Conservation (phyloP, 2,113 vertebrate species). For the Alaudala cheleensis region DNA sequence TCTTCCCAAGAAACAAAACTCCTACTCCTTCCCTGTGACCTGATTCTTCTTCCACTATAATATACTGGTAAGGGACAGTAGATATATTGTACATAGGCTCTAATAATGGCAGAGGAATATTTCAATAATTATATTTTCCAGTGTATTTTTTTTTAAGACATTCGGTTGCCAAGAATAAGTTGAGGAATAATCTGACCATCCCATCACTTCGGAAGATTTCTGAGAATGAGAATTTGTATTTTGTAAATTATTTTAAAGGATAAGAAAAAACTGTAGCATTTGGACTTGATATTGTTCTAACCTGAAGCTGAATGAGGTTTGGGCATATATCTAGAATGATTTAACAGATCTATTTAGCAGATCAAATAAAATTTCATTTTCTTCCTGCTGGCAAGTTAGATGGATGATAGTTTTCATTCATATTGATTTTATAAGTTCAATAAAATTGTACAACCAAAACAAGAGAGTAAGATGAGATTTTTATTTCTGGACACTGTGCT, state of each 20-base stretch:
- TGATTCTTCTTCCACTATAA: neutral
- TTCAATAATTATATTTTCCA: neutral
- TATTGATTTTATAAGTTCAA: neutral
- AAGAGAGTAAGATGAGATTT: neutral
- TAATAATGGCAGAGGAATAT: neutral
- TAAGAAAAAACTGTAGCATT: neutral
- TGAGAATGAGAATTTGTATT: neutral
- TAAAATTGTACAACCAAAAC: neutral
- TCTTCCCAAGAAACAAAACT: slow-evolving; percentile 19
- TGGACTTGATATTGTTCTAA: neutral
- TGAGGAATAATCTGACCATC: neutral
- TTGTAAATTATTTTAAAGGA: neutral
- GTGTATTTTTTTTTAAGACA: neutral
- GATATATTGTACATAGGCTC: neutral
- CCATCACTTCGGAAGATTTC: neutral
- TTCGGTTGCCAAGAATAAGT: neutral
- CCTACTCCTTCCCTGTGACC: neutral
- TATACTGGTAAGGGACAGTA: neutral
- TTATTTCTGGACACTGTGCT: neutral
- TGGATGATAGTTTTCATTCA: neutral
- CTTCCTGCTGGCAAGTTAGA: neutral
- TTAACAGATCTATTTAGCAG: neutral
- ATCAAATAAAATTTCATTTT: slow-evolving; percentile 9
- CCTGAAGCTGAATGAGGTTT: neutral
- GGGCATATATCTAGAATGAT: neutral